These are phyloP conservation scores for Anabas testudineus DNA, from an alignment of 2,797 vertebrate species.

Conservation along the genomic window DNA sequence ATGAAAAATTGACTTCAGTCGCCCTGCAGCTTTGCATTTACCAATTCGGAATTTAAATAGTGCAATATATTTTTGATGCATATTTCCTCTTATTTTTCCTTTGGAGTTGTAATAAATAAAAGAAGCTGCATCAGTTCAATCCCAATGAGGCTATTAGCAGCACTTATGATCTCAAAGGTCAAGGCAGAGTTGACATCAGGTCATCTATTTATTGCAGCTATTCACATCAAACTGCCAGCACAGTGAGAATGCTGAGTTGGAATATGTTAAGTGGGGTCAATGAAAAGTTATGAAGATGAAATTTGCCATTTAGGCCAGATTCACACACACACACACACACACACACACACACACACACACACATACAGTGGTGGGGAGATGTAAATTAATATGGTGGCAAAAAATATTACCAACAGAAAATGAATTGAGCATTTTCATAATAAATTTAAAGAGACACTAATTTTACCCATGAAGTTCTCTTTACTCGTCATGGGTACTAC, in stretches of 20 bases:
- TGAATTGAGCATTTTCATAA: too few relatives aligned
- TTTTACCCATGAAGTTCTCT: not conserved
- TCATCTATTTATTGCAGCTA: constrained; percentile 51
- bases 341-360: too few relatives aligned
- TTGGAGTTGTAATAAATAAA: constrained; percentile 16
- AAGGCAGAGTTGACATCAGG: constrained; percentile 18
- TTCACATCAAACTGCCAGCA: constrained; percentile 30
- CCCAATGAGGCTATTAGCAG: constrained; percentile 56
- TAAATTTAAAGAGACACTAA: too few relatives aligned
- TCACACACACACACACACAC: too few relatives aligned
- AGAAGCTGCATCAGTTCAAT: constrained; percentile 45
- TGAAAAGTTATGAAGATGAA: constrained; percentile 15
- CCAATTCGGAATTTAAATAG: constrained; percentile 45
- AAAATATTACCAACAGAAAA: too few relatives aligned
- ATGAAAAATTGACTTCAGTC: constrained; percentile 43
- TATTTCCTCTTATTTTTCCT: constrained; percentile 5
- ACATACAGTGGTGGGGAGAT: not conserved
- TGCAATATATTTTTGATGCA: constrained; percentile 25
- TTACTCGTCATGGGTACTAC: not conserved
- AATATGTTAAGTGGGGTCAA: not conserved
- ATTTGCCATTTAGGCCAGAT: constrained; percentile 1
- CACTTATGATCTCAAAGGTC: constrained; percentile 53
- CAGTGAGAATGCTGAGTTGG: constrained; percentile 32
- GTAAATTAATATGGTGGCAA: not conserved
- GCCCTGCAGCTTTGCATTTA: constrained; percentile 49